Conservation (phyloP, 2,888 invertebrate genomes). For the Orchesella flavescens region DNA sequence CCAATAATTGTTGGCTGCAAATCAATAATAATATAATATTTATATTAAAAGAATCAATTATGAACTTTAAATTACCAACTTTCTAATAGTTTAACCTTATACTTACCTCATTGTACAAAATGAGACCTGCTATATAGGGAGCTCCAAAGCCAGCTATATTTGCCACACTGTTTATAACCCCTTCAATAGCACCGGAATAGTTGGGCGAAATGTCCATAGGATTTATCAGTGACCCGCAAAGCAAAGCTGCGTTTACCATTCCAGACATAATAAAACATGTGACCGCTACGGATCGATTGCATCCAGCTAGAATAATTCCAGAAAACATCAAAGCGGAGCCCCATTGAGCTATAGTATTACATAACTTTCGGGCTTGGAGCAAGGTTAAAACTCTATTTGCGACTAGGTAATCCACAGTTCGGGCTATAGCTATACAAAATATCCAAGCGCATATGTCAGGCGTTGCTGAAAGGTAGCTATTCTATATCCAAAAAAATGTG, state of each 20-base stretch:
- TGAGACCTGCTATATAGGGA: slow-evolving; percentile 52
- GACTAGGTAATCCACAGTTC: slow-evolving; percentile 55
- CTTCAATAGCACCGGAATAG: slow-evolving; percentile 65
- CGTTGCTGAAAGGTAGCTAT: slow-evolving; percentile 72
- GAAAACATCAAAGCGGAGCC: slow-evolving; percentile 71
- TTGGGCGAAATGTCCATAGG: slow-evolving; percentile 66
- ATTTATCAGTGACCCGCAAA: slow-evolving; percentile 62
- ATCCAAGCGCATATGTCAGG: slow-evolving; percentile 70
- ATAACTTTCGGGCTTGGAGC: slow-evolving; percentile 58
- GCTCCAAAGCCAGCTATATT: slow-evolving; percentile 62
- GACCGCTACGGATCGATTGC: slow-evolving; percentile 69
- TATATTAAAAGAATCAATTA: too few relatives aligned
- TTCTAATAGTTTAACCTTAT: too few relatives aligned
- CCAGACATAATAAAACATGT: slow-evolving; percentile 69
- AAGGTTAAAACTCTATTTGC: slow-evolving; percentile 52
- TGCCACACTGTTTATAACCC: slow-evolving; percentile 55
- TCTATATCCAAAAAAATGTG: slow-evolving; percentile 64
- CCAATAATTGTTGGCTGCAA: slow-evolving; percentile 76
- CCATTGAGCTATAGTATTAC: slow-evolving; percentile 70
- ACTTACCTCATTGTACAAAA: slow-evolving; percentile 46
- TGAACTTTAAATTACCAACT: too few relatives aligned
- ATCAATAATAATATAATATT: neutral
- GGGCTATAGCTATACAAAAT: slow-evolving; percentile 44
- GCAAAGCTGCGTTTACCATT: slow-evolving; percentile 53
- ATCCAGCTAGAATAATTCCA: slow-evolving; percentile 71